Evolutionary conservation across 92 coral and sea anemone genomes (phyloP).

Genomic region (Phenganax stokvisi): DNA sequence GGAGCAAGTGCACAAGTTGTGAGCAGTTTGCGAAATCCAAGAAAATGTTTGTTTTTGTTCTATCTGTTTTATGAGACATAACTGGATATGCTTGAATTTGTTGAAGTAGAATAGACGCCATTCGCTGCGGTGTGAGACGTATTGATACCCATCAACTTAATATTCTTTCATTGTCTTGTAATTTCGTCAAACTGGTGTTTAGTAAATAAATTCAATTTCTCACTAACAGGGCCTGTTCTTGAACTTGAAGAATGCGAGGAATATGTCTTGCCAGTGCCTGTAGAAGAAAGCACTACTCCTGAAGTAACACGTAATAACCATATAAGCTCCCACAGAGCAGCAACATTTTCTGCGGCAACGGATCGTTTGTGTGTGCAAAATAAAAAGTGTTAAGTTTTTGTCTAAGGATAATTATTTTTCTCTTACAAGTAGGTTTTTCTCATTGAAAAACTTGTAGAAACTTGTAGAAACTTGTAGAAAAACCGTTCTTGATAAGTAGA

Average conservation of each 20-base stretch:
- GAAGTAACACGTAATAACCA: constrained; percentile 22
- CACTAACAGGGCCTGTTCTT: constrained; percentile 75
- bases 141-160: neutral
- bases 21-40: constrained; percentile 61
- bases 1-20: constrained; percentile 46
- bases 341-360: too few species aligned
- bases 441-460: too few species aligned
- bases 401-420: too few species aligned
- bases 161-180: neutral
- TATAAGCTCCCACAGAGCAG: too few species aligned
- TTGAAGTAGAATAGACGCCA: too few species aligned
- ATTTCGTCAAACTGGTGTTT: neutral
- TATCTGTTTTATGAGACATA: too few species aligned
- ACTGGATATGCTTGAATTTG: neutral
- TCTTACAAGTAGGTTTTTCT: too few species aligned
- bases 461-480: neutral
- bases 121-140: neutral
- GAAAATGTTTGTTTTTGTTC: constrained; percentile 56
- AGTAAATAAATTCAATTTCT: neutral
- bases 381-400: too few species aligned
- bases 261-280: constrained; percentile 33
- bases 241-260: constrained; percentile 79
- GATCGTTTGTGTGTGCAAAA: too few species aligned
- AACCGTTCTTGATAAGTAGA: neutral
- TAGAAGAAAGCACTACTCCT: constrained; percentile 7